Conservation (phyloP, 1,140 invertebrate genomes). For the Prorops nasuta region DNA sequence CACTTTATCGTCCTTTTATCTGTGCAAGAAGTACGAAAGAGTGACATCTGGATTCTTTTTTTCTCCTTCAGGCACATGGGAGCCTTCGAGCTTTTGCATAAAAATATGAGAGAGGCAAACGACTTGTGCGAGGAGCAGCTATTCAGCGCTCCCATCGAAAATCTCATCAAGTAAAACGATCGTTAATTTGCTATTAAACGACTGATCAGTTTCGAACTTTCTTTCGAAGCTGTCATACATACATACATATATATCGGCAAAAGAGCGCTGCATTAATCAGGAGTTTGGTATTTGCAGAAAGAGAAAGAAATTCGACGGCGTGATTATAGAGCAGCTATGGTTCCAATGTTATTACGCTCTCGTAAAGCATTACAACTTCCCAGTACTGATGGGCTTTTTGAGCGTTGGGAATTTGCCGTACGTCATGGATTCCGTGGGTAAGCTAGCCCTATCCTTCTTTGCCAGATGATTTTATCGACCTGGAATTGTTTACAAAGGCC, state of each 20-base stretch:
- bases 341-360: conserved; percentile 49
- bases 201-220: no score
- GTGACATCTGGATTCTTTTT: no score
- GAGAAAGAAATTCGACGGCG: conserved; percentile 41
- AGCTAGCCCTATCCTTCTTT: conserved; percentile 12
- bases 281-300: no score
- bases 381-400: conserved; percentile 44
- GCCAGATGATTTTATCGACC: background rate
- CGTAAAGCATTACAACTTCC: conserved; percentile 43
- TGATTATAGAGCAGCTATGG: conserved; percentile 50
- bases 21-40: no score
- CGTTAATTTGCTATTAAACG: no score
- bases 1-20: no score
- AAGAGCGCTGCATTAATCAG: no score
- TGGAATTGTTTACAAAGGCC: conserved; percentile 1
- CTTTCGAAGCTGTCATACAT: no score
- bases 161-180: conserved; percentile 32
- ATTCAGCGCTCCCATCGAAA: conserved; percentile 28
- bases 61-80: conserved; percentile 32
- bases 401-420: conserved; percentile 50
- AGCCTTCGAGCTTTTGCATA: conserved; percentile 31
- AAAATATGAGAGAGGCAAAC: conserved; percentile 39
- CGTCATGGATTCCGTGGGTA: conserved; percentile 48
- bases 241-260: no score
- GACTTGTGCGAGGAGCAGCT: conserved; percentile 39